Percentiles rank a stretch among this genome's conserved stretches.
Evolutionary conservation across 2,797 vertebrate species (phyloP).

Genomic region (Gobionotothen gibberifrons): DNA sequence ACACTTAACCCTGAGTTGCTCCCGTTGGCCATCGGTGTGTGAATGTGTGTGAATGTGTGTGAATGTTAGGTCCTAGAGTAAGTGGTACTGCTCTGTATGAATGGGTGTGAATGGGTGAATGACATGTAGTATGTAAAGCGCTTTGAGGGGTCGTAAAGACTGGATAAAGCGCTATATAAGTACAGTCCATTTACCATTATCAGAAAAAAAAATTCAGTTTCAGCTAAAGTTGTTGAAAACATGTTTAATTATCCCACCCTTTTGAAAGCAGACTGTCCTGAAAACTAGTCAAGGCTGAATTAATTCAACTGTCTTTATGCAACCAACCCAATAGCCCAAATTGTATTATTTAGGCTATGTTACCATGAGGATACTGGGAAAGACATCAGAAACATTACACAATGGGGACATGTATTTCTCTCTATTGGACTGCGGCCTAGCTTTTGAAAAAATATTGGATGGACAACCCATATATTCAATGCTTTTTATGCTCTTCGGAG

Average conservation of each 20-base stretch:
- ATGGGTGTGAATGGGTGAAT: too few relatives aligned
- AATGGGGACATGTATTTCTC: conserved; percentile 22
- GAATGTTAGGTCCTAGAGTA: too few relatives aligned
- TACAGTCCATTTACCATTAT: too few relatives aligned
- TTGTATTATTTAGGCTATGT: conserved; percentile 29
- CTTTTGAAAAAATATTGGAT: conserved; percentile 48
- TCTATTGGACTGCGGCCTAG: conserved; percentile 43
- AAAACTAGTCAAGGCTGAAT: neutral
- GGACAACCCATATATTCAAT: conserved; percentile 29
- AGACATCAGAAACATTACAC: conserved; percentile 39
- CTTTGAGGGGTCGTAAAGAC: too few relatives aligned
- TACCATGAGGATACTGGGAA: conserved; percentile 38
- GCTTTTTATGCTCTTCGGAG: conserved; percentile 18
- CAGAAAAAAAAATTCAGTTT: conserved; percentile 1
- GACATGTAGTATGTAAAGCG: too few relatives aligned
- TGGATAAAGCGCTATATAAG: too few relatives aligned
- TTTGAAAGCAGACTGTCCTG: conserved; percentile 9
- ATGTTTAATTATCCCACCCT: conserved; percentile 13
- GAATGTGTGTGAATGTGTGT: too few relatives aligned
- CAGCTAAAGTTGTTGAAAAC: neutral
- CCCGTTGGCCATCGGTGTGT: too few relatives aligned
- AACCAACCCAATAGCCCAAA: conserved; percentile 26
- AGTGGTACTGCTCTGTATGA: too few relatives aligned
- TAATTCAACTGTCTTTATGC: neutral
- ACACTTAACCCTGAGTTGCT: too few relatives aligned